phyloP scores from a whole-genome alignment of 2,888 invertebrate genomes.

The Sisyra terminalis region DNA sequence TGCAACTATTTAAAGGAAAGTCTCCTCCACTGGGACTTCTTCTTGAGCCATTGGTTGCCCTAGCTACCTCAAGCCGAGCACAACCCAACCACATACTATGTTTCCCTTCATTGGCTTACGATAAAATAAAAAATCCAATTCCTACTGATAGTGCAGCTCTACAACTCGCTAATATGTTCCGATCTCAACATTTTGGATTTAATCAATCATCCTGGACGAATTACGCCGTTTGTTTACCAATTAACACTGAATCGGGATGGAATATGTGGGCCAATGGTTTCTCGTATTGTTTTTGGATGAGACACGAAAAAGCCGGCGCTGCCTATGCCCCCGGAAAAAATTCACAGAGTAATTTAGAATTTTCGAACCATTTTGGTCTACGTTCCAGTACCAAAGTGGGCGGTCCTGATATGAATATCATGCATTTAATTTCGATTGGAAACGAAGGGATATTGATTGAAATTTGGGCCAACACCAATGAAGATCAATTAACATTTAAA shows the following conservation, averaged over 20 bases:
- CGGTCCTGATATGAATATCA: slow-evolving; percentile 10
- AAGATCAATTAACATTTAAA: slow-evolving; percentile 31
- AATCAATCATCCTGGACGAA: slow-evolving; percentile 16
- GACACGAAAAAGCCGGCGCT: slow-evolving; percentile 20
- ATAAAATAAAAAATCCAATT: not conserved
- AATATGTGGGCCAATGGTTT: slow-evolving; percentile 46
- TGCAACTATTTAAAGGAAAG: slow-evolving; percentile 38
- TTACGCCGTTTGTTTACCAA: slow-evolving; percentile 10
- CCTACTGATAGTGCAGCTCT: slow-evolving; percentile 8
- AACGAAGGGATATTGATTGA: slow-evolving; percentile 44
- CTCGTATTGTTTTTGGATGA: slow-evolving; percentile 37
- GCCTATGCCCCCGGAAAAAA: slow-evolving; percentile 2
- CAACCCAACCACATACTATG: slow-evolving; percentile 38
- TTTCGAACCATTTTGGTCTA: not conserved
- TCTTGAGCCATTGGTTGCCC: slow-evolving; percentile 32
- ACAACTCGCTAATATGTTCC: slow-evolving; percentile 8
- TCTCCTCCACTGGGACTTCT: slow-evolving; percentile 38
- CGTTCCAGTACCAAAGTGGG: not conserved
- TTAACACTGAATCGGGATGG: slow-evolving; percentile 32
- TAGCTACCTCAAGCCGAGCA: slow-evolving; percentile 27
- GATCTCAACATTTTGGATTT: slow-evolving; percentile 6
- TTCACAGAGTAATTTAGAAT: not conserved
- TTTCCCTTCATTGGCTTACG: slow-evolving; percentile 26
- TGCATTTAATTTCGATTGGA: slow-evolving; percentile 43
- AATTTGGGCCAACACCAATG: slow-evolving; percentile 35